Base-by-base conservation (phyloP, 1,140 invertebrate species). In the Pseudomyrmex concolor region DNA sequence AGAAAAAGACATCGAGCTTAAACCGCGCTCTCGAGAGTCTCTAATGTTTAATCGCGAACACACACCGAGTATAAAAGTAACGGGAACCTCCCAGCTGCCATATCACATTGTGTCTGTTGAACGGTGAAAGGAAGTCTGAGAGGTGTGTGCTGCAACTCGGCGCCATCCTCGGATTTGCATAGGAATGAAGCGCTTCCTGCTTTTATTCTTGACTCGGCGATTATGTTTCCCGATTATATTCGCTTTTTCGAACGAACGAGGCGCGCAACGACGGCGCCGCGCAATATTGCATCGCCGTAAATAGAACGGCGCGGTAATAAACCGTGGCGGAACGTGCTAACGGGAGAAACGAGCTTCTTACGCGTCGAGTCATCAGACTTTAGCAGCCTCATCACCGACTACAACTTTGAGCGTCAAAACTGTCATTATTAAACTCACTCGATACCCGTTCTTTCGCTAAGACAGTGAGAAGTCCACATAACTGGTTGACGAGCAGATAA, bases 161-260 rank as follows among this genome's bases (percentile, higher is more conserved):
- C 78, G 71, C 70, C 57, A 59, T 82, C 67, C 74, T 54, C 59
- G 57, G 50, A 74, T 82, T 73, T 74, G 74, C 78, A 74, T 82
- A 64, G 78, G 68, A 82, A 74, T 74, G 68, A 74, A 82, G 78
- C 67, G 54, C 78, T 82, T 82, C 78, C 78, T 82, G 78, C 78
- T 82, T 82, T 82, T 82, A 82, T 82, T 82, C 70, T 63, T 74
- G 78, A 82, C 70, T 74, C 78, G 68, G 12, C 70, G 71, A 82
- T 82, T 82, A 74, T 13, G 70, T 55, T 34, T 81, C 71, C 22
- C 48, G 70, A 57, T 68, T 82, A 45, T 82, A 82, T 74, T 70
- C 68, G 57, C 70, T 82, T 55, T 82, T 74, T 82, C n/a, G 25
- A 43, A 50, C 48, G 50, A 71, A 25, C 67, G 50, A 51, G 5